phyloP scores from a whole-genome alignment of 1,140 invertebrate genomes.

The Sminthurinus signatus region DNA sequence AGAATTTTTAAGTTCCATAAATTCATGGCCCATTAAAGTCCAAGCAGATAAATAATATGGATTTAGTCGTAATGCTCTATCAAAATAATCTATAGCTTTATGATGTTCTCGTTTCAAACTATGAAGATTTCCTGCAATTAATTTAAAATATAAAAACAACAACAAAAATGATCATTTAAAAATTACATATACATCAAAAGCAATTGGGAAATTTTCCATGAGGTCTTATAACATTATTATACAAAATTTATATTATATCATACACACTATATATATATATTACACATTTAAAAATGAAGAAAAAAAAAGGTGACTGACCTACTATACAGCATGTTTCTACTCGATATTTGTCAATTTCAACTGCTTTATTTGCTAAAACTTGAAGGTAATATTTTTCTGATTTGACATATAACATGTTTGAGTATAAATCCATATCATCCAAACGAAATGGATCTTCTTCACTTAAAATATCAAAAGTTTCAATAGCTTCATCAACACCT shows the following conservation, averaged over 20 bases:
- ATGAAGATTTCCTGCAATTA: constrained; percentile 86
- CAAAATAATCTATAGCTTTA: constrained; percentile 94
- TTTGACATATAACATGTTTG: constrained; percentile 92
- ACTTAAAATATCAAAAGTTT: constrained; percentile 71
- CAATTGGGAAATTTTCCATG: constrained; percentile 12
- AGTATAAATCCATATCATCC: constrained; percentile 93
- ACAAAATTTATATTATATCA: too few relatives aligned
- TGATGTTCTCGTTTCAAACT: constrained; percentile 92
- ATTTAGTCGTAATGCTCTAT: constrained; percentile 88
- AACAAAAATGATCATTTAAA: background rate
- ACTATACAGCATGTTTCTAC: constrained; percentile 98
- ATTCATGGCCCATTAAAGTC: constrained; percentile 98
- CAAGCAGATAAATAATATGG: constrained; percentile 91
- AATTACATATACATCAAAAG: too few relatives aligned
- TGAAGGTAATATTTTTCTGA: constrained; percentile 88
- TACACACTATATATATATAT: too few relatives aligned
- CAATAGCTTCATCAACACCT: constrained; percentile 86
- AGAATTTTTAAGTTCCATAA: constrained; percentile 98
- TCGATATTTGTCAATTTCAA: constrained; percentile 91
- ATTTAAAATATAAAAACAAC: constrained; percentile 8
- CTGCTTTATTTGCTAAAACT: constrained; percentile 84
- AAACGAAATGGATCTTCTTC: constrained; percentile 83
- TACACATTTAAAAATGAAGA: background rate
- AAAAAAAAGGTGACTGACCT: constrained; percentile 60
- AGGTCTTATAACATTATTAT: too few relatives aligned